Percentiles rank a stretch among this genome's conserved stretches.
Conservation (phyloP, 2,113 vertebrate species). For the Nansenia antarctica region DNA sequence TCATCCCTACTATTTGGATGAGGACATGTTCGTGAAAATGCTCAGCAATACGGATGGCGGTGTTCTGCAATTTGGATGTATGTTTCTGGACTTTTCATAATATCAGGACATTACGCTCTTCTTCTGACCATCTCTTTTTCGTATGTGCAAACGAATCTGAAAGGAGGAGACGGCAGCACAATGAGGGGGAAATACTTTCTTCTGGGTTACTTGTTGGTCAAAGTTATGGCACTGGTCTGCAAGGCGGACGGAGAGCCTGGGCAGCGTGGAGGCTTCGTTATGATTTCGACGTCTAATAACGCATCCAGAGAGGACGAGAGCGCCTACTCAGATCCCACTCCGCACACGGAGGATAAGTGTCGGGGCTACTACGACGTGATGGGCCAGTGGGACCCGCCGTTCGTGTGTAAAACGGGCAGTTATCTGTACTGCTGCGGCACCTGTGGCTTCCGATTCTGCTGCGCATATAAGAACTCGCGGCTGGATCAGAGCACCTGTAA, state of each 20-base stretch:
- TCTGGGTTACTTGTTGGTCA: slow-evolving; percentile 89
- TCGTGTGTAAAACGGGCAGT: slow-evolving; percentile 93
- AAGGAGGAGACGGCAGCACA: slow-evolving; percentile 48
- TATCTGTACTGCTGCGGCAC: slow-evolving; percentile 99
- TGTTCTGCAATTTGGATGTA: slow-evolving; percentile 59
- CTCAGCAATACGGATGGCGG: slow-evolving; percentile 59
- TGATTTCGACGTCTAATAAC: slow-evolving; percentile 92
- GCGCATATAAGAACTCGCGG: slow-evolving; percentile 89
- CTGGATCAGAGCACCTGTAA: slow-evolving; percentile 96
- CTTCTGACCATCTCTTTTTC: slow-evolving; percentile 47
- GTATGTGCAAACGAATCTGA: slow-evolving; percentile 59
- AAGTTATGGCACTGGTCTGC: slow-evolving; percentile 89
- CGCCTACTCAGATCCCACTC: slow-evolving; percentile 83
- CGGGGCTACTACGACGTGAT: slow-evolving; percentile 98
- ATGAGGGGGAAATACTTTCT: slow-evolving; percentile 86
- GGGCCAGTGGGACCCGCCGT: slow-evolving; percentile 98
- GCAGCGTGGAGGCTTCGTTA: slow-evolving; percentile 87
- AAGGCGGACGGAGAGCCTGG: slow-evolving; percentile 92
- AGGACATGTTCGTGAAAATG: slow-evolving; percentile 57
- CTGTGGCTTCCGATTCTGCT: slow-evolving; percentile 99
- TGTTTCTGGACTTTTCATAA: slow-evolving; percentile 67
- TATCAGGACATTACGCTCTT: slow-evolving; percentile 57
- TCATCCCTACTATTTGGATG: too few species aligned
- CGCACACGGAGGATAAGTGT: slow-evolving; percentile 89
- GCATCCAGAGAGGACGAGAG: slow-evolving; percentile 85